Evolutionary conservation across 2,797 vertebrate genomes (phyloP).

Genomic region (Limosa lapponica): DNA sequence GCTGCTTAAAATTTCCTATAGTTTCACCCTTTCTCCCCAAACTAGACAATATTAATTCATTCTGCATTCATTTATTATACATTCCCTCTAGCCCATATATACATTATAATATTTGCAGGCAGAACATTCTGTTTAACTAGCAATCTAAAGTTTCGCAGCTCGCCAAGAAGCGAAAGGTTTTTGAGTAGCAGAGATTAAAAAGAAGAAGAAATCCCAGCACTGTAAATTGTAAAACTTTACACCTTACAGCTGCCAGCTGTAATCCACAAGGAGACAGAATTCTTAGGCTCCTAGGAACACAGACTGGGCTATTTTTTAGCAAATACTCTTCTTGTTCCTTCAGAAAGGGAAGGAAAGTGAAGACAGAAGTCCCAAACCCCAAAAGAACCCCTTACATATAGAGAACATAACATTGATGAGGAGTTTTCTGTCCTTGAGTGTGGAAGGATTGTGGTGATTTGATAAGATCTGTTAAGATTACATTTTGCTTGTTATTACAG

Average conservation of each 20-base stretch:
- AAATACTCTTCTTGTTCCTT: slow-evolving; percentile 3
- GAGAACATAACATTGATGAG: background rate
- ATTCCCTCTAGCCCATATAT: background rate
- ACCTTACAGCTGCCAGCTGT: slow-evolving; percentile 40
- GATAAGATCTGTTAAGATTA: slow-evolving; percentile 62
- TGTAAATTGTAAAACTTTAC: slow-evolving; percentile 54
- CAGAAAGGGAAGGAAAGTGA: background rate
- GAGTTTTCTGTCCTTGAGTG: slow-evolving; percentile 40
- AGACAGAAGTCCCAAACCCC: background rate
- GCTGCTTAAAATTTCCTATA: background rate
- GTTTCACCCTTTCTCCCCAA: background rate
- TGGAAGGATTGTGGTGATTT: background rate
- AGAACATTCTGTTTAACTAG: slow-evolving; percentile 18
- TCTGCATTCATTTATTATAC: background rate
- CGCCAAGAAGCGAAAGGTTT: slow-evolving; percentile 5
- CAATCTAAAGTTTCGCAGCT: slow-evolving; percentile 30
- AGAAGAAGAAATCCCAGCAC: slow-evolving; percentile 52
- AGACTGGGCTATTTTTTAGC: background rate
- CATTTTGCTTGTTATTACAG: slow-evolving; percentile 58
- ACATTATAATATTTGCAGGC: slow-evolving; percentile 2
- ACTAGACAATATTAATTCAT: background rate
- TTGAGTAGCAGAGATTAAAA: slow-evolving; percentile 54
- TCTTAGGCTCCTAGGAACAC: slow-evolving; percentile 3
- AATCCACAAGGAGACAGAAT: slow-evolving; percentile 47
- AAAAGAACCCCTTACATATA: background rate